Conservation (phyloP, 2,797 vertebrate species). For the Anableps anableps region DNA sequence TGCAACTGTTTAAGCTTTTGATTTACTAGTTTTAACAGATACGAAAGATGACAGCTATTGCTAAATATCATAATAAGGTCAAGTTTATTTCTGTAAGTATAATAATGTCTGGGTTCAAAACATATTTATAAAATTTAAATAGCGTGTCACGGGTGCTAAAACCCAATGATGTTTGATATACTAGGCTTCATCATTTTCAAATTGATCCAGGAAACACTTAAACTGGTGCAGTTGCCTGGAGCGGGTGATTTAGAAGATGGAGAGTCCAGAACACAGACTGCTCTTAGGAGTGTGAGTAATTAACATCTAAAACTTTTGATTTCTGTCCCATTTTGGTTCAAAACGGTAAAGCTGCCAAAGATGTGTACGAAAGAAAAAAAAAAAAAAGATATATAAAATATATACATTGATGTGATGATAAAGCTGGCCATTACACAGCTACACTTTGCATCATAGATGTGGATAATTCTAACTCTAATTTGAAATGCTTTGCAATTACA, state of each 20-base stretch:
- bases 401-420: background rate
- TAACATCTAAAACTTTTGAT: slow-evolving; percentile 25
- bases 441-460: too few species aligned
- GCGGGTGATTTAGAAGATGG: slow-evolving; percentile 31
- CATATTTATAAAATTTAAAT: slow-evolving; percentile 32
- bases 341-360: background rate
- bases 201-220: slow-evolving; percentile 45
- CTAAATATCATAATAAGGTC: too few species aligned
- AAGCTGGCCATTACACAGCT: background rate
- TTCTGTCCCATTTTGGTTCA: background rate
- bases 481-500: background rate
- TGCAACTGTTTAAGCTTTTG: slow-evolving; percentile 48
- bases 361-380: background rate
- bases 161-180: slow-evolving; percentile 19
- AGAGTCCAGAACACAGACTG: slow-evolving; percentile 10
- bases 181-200: slow-evolving; percentile 51
- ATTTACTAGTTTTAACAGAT: slow-evolving; percentile 26
- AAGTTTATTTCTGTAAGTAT: background rate
- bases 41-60: slow-evolving; percentile 14
- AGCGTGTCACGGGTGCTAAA: slow-evolving; percentile 10
- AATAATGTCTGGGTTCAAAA: slow-evolving; percentile 13
- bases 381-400: background rate
- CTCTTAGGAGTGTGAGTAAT: slow-evolving; percentile 23
- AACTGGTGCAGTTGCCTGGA: slow-evolving; percentile 17
- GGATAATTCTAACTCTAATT: background rate